Evolutionary conservation across 2,888 invertebrate genomes (phyloP).

Genomic region (Listrodromus nycthemerus): DNA sequence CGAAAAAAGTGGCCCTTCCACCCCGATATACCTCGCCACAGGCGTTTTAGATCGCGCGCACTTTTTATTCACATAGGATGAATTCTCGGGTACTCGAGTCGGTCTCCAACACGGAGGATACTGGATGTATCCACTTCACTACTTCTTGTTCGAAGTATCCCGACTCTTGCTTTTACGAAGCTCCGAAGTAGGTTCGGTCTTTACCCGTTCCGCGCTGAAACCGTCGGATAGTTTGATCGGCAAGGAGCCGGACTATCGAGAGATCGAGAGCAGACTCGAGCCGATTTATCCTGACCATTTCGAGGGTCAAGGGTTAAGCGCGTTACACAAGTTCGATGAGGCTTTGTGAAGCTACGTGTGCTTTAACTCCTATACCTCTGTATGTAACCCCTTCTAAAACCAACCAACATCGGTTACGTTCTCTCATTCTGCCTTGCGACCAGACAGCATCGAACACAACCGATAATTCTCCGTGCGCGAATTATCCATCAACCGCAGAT

Average conservation of each 20-base stretch:
- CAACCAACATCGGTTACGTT: slow-evolving; percentile 10
- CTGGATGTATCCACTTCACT: slow-evolving; percentile 10
- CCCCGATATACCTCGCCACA: slow-evolving; percentile 6
- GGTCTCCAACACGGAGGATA: background rate
- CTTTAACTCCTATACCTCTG: background rate
- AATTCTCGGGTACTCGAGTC: slow-evolving; percentile 14
- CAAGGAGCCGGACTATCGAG: background rate
- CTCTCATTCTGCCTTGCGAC: background rate
- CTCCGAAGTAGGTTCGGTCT: background rate
- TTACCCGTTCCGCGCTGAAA: slow-evolving; percentile 13
- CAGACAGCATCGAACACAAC: slow-evolving; percentile 20
- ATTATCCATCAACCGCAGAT: slow-evolving; percentile 41
- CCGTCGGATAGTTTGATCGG: slow-evolving; percentile 24
- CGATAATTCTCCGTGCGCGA: slow-evolving; percentile 41
- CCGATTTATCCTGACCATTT: slow-evolving; percentile 8
- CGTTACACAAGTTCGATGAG: background rate
- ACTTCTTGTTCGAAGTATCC: slow-evolving; percentile 17
- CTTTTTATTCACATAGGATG: slow-evolving; percentile 1
- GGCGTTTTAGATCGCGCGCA: slow-evolving; percentile 18
- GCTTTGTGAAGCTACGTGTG: slow-evolving; percentile 1
- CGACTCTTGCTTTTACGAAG: slow-evolving; percentile 4
- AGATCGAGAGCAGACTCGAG: slow-evolving; percentile 12
- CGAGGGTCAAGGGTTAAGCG: slow-evolving; percentile 19
- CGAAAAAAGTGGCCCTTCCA: slow-evolving; percentile 15
- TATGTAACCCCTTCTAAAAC: background rate